Evolutionary conservation across 2,113 vertebrate genomes (phyloP), one percentile per base, ranked within the genome.

Genomic region (Sclerurus mexicanus): DNA sequence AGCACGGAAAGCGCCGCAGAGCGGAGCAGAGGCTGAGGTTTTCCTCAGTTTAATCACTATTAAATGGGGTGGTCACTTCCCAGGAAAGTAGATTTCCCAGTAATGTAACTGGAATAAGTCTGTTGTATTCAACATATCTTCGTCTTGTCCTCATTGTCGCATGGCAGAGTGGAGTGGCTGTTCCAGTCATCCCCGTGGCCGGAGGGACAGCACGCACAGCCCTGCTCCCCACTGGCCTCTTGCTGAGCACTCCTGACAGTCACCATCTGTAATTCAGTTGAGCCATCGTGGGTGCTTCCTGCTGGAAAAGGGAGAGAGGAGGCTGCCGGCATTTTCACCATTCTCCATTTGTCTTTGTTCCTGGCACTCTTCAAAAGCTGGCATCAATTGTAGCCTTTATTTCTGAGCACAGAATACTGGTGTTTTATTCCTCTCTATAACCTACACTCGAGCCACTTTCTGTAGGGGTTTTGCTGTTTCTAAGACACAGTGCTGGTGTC

Each of bases 191-290:
- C 76, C 85, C 64, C 1, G 40, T 13, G 6, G 33, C 30, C 16
- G 8, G 27, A 31, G 37, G 0, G 5, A 7, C 0, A 2, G 23
- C 56, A n/a, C 17, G 5, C 42, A 20, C 3, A 8, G 8, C 24
- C 2, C 13, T 58, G 63, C 68, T 22, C 68, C 52, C 49, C 7
- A 19, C 59, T 64, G 74, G 35, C 58, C 7, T 47, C 40, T 27
- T 69, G 49, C 71, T 49, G 30, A 35, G 47, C 28, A 7, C 55
- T 42, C 62, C 0, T 2, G 4, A 4, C 55, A n/a, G 7, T 35
- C 39, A 1, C 50, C 17, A 10, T 42, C 22, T 14, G 5, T 27
- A 74, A 33, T 27, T 58, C 83, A 33, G 11, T 0, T 10, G 5
- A 64, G 35, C 16, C 4, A 6, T 30, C 9, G 3, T 9, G 4